Evolutionary conservation across 92 coral and sea anemone genomes (phyloP).

Genomic region (Phenganax stokvisi): DNA sequence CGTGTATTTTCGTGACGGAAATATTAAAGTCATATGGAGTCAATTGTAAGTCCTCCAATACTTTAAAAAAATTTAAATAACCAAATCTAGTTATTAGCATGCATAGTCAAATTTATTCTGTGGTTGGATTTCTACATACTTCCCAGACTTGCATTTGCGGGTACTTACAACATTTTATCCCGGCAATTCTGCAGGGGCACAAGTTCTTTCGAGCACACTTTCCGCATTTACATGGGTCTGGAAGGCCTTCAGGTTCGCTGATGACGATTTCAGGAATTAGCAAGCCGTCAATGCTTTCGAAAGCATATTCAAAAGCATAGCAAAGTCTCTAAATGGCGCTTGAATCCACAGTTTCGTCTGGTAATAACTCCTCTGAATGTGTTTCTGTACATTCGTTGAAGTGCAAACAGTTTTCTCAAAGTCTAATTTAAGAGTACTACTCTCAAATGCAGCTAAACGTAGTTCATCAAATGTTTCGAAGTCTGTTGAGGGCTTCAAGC

Average conservation of each 20-base stretch:
- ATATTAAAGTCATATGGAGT: no score
- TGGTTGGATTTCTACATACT: neutral
- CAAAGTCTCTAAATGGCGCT: neutral
- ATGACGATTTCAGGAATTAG: constrained; percentile 1
- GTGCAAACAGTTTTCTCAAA: constrained; percentile 13
- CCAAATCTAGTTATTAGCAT: no score
- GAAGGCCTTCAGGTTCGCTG: constrained; percentile 12
- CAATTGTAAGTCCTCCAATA: no score
- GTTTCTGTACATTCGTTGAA: neutral
- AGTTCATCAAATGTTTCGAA: constrained; percentile 3
- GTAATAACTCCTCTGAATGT: neutral
- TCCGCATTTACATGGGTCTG: neutral
- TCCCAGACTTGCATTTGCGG: constrained; percentile 11
- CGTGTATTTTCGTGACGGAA: no score
- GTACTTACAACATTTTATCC: constrained; percentile 13
- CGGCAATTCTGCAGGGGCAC: neutral
- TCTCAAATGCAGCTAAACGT: neutral
- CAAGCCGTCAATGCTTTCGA: neutral
- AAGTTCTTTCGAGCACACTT: neutral
- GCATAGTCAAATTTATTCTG: neutral
- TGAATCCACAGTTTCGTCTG: constrained; percentile 1
- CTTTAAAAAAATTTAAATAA: no score
- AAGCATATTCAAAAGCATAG: neutral
- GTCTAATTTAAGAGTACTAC: neutral
- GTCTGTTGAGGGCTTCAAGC: neutral